Percentiles rank a stretch among this genome's conserved stretches.
These are phyloP conservation scores for Epicauta chinensis DNA, from an alignment of 1,140 invertebrate genomes.

Conservation along the genomic window DNA sequence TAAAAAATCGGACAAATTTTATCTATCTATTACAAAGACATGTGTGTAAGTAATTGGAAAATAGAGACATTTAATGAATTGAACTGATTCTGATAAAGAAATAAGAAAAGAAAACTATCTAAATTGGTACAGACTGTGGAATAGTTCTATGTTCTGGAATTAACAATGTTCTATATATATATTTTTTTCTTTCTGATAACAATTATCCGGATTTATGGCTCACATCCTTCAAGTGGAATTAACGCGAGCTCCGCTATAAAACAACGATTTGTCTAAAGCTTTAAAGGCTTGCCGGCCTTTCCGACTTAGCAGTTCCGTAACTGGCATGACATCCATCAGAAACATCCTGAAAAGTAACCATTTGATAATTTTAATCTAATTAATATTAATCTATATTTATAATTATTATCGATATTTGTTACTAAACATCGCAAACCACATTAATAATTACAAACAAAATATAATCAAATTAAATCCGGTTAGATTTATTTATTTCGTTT, in stretches of 20 bases:
- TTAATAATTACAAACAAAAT: too few species aligned
- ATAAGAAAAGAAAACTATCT: slow-evolving; percentile 21
- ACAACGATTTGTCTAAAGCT: slow-evolving; percentile 39
- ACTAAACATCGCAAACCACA: too few species aligned
- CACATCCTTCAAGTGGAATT: slow-evolving; percentile 40
- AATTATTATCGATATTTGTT: too few species aligned
- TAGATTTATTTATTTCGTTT: too few species aligned
- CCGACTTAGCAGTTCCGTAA: slow-evolving; percentile 19
- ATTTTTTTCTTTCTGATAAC: slow-evolving; percentile 38
- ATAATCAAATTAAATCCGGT: too few species aligned
- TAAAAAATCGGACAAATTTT: too few species aligned
- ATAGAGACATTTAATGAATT: slow-evolving; percentile 21
- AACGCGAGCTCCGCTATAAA: slow-evolving; percentile 37
- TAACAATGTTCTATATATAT: slow-evolving; percentile 34
- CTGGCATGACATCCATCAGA: slow-evolving; percentile 19
- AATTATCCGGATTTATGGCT: slow-evolving; percentile 41
- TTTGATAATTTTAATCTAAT: too few species aligned
- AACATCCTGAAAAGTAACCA: not conserved
- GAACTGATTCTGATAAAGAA: slow-evolving; percentile 13
- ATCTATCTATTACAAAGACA: not conserved
- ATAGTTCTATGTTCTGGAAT: slow-evolving; percentile 24
- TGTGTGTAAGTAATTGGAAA: slow-evolving; percentile 18
- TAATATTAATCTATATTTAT: too few species aligned
- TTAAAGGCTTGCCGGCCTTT: slow-evolving; percentile 23
- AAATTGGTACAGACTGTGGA: slow-evolving; percentile 13